These are phyloP conservation scores for Vidua chalybeata DNA, from an alignment of 2,113 vertebrate species.

Conservation along the genomic window DNA sequence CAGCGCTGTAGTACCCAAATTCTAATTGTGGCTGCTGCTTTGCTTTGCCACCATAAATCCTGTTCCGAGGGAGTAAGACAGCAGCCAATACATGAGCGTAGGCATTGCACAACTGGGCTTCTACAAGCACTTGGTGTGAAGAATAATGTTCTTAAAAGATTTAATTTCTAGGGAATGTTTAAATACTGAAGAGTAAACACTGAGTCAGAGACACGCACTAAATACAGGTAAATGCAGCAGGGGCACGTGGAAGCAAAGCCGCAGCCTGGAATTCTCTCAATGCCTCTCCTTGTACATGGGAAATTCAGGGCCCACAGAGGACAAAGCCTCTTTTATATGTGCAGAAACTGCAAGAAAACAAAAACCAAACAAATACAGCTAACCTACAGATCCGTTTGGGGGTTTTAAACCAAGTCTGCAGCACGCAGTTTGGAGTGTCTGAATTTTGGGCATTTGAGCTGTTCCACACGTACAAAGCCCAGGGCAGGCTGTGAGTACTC, in stretches of 20 bases:
- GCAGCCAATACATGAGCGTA: slow-evolving; percentile 22
- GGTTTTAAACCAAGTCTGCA: neutral
- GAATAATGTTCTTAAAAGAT: slow-evolving; percentile 40
- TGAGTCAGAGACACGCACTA: slow-evolving; percentile 37
- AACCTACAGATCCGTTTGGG: neutral
- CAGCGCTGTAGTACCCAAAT: neutral
- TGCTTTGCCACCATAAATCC: slow-evolving; percentile 2
- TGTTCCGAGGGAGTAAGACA: slow-evolving; percentile 7
- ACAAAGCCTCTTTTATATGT: slow-evolving; percentile 45
- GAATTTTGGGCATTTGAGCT: neutral
- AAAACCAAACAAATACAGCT: slow-evolving; percentile 22
- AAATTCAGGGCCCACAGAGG: neutral
- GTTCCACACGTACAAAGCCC: fast-evolving
- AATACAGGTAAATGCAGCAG: slow-evolving; percentile 46
- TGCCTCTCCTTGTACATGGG: slow-evolving; percentile 32
- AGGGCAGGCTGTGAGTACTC: fast-evolving
- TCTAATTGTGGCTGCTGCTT: slow-evolving; percentile 26
- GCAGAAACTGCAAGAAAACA: slow-evolving; percentile 16
- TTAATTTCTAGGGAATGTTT: slow-evolving; percentile 54
- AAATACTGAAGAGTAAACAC: slow-evolving; percentile 26
- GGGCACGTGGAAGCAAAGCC: slow-evolving; percentile 45
- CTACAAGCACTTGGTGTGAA: slow-evolving; percentile 31
- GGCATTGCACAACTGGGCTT: slow-evolving; percentile 51
- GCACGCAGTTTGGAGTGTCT: fast-evolving
- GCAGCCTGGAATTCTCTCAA: slow-evolving; percentile 30